Evolutionary conservation across 2,113 vertebrate species (phyloP).

Genomic region (Calyptommatus sinebrachiatus): DNA sequence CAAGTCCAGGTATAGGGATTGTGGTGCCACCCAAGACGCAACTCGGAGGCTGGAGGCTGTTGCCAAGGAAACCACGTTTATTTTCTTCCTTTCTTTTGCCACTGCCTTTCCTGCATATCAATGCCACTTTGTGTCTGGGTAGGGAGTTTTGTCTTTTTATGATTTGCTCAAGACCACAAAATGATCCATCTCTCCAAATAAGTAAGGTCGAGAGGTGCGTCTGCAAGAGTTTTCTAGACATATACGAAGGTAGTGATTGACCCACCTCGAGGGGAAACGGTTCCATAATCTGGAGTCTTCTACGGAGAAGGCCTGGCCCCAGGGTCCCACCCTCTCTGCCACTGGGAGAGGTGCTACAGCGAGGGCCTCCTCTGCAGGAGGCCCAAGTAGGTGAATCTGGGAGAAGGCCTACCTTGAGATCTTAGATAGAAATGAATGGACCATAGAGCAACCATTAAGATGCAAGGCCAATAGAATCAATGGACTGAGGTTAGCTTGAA

Average conservation of each 20-base stretch:
- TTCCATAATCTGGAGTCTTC: too few relatives aligned
- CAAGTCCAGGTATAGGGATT: background rate
- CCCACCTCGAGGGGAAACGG: too few relatives aligned
- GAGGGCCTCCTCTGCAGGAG: background rate
- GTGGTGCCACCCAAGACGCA: background rate
- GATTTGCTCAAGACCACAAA: background rate
- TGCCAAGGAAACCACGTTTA: slow-evolving; percentile 19
- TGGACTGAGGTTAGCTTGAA: too few relatives aligned
- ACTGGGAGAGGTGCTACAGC: slow-evolving; percentile 2
- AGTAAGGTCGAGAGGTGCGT: background rate
- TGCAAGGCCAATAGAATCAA: background rate
- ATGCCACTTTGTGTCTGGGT: slow-evolving; percentile 5
- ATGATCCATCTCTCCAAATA: background rate
- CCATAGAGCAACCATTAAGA: background rate
- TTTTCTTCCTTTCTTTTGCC: background rate
- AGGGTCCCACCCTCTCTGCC: too few relatives aligned
- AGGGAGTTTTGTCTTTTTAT: too few relatives aligned
- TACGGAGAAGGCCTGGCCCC: too few relatives aligned
- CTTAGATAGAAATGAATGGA: background rate
- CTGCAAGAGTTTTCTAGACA: too few relatives aligned
- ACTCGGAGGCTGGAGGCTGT: background rate
- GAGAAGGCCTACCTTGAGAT: background rate
- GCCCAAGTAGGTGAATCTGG: background rate
- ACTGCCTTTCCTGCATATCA: slow-evolving; percentile 7
- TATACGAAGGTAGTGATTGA: too few relatives aligned